Conservation (phyloP, 2,113 vertebrate species). For the Gasterosteus nipponicus region DNA sequence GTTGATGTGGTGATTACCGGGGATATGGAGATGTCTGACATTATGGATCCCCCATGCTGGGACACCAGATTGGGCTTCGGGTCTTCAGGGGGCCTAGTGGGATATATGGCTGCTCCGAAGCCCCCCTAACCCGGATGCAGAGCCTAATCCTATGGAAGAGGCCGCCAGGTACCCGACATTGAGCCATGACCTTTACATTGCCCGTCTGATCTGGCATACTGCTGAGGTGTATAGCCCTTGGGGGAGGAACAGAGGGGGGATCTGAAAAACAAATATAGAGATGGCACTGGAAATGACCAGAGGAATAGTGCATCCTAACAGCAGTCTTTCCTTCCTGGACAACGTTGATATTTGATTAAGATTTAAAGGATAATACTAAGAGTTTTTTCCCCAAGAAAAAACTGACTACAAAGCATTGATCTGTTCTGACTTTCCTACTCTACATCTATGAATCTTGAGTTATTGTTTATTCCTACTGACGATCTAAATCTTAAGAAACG, state of each 20-base stretch:
- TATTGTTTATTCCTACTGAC: not conserved
- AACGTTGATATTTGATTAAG: not conserved
- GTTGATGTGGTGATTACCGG: slow-evolving; percentile 59
- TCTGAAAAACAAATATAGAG: slow-evolving; percentile 14
- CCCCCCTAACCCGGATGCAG: slow-evolving; percentile 23
- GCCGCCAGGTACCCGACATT: slow-evolving; percentile 46
- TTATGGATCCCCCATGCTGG: slow-evolving; percentile 64
- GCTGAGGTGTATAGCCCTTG: slow-evolving; percentile 15
- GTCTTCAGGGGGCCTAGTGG: slow-evolving; percentile 32
- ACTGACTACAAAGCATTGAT: not conserved
- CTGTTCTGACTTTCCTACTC: not conserved
- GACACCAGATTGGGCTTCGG: slow-evolving; percentile 60
- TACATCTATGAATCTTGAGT: not conserved
- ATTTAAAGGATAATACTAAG: not conserved
- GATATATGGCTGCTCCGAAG: slow-evolving; percentile 35
- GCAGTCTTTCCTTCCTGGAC: not conserved
- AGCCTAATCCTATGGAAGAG: slow-evolving; percentile 38
- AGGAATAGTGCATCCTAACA: not conserved
- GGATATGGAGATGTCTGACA: slow-evolving; percentile 69
- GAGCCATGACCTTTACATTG: slow-evolving; percentile 69
- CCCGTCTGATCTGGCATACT: slow-evolving; percentile 45
- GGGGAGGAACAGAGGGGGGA: slow-evolving; percentile 19
- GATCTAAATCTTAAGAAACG: not conserved
- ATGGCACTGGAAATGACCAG: slow-evolving; percentile 14
- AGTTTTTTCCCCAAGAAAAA: not conserved